Conservation (phyloP, 2,797 vertebrate genomes). For the Chelon auratus region DNA sequence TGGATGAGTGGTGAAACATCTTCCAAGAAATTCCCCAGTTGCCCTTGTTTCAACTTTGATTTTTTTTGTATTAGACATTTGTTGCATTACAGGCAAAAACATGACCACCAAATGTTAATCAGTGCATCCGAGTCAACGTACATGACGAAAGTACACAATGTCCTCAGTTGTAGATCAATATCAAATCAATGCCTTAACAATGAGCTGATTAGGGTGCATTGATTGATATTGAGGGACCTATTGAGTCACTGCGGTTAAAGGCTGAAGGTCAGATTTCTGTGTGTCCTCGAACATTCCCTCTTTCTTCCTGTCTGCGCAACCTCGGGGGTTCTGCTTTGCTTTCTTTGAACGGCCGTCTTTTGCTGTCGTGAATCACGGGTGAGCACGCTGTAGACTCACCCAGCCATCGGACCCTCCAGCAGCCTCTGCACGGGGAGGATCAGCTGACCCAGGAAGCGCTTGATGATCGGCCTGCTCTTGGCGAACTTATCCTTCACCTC, state of each 20-base stretch:
- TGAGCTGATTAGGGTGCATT: conserved; percentile 41
- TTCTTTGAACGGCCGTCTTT: not conserved
- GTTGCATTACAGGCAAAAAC: too few species aligned
- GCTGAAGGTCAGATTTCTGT: not conserved
- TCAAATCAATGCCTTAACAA: conserved; percentile 44
- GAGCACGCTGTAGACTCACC: conserved; percentile 82
- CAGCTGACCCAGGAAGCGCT: conserved; percentile 96
- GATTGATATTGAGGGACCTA: conserved; percentile 19
- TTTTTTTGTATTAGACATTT: too few species aligned
- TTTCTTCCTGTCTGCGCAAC: not conserved
- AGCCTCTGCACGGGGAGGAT: conserved; percentile 94
- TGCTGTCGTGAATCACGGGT: not conserved
- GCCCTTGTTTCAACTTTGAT: too few species aligned
- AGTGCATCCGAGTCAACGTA: not conserved
- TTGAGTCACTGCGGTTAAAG: not conserved
- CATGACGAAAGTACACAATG: not conserved
- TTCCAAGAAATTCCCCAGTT: too few species aligned
- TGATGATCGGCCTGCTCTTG: conserved; percentile 98
- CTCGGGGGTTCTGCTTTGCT: not conserved
- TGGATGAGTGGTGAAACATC: too few species aligned
- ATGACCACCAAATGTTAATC: too few species aligned
- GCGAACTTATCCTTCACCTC: conserved; percentile 98
- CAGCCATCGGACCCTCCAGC: conserved; percentile 90
- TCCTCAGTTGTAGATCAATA: conserved; percentile 36
- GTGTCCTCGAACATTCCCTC: not conserved